Conservation (phyloP, 2,888 invertebrate species). For the Nemurella pictetii region DNA sequence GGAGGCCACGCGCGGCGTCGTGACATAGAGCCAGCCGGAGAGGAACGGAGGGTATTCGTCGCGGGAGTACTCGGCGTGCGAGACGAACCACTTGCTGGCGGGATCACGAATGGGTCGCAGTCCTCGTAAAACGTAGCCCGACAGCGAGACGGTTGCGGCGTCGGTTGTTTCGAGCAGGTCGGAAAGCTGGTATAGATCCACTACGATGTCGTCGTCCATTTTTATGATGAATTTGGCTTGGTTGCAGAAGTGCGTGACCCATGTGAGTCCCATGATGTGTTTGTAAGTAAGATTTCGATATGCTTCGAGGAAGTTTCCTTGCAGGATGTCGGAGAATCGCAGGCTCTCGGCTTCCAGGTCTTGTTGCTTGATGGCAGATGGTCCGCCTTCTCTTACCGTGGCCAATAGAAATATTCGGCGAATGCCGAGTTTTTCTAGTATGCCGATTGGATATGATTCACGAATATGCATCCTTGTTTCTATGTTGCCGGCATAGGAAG, state of each 20-base stretch:
- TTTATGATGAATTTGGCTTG: constrained; percentile 70
- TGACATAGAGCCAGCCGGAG: constrained; percentile 84
- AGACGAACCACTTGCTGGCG: constrained; percentile 81
- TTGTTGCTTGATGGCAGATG: constrained; percentile 56
- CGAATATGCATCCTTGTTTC: constrained; percentile 71
- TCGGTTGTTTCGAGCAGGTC: constrained; percentile 52
- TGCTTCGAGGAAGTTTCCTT: constrained; percentile 75
- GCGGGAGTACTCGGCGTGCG: constrained; percentile 63
- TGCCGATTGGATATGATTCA: constrained; percentile 62
- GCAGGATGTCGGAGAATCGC: constrained; percentile 69
- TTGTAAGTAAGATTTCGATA: constrained; percentile 82
- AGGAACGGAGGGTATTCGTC: constrained; percentile 72
- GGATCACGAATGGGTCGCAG: constrained; percentile 66
- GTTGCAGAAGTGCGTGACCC: constrained; percentile 67
- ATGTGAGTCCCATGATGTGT: constrained; percentile 78
- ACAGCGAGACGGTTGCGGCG: constrained; percentile 52
- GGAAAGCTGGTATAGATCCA: constrained; percentile 65
- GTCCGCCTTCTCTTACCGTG: background rate
- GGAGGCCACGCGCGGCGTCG: constrained; percentile 65
- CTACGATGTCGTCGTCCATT: constrained; percentile 80
- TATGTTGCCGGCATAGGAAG: constrained; percentile 75
- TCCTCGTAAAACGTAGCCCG: constrained; percentile 69
- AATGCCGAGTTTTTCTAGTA: constrained; percentile 62
- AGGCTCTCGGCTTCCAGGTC: constrained; percentile 64
- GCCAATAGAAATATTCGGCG: constrained; percentile 72